Conservation (phyloP, 2,888 invertebrate species). For the Endomychus coccineus region DNA sequence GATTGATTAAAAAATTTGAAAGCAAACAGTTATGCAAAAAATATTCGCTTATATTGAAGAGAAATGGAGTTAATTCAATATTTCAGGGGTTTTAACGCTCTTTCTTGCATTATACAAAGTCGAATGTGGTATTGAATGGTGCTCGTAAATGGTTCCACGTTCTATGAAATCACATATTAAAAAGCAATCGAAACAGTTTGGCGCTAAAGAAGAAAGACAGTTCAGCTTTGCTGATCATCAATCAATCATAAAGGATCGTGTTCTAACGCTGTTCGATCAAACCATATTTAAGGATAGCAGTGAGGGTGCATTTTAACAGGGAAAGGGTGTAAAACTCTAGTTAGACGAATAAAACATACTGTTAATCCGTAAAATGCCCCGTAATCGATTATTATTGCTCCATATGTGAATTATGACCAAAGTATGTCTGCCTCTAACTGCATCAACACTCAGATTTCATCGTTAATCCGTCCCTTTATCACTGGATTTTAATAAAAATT, state of each 20-base stretch:
- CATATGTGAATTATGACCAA: conserved; percentile 21
- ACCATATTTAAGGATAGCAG: conserved; percentile 24
- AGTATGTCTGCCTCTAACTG: conserved; percentile 7
- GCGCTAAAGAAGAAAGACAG: conserved; percentile 15
- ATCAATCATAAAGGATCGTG: conserved; percentile 28
- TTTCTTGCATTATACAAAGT: too few relatives aligned
- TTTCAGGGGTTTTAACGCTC: too few relatives aligned
- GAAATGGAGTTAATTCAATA: too few relatives aligned
- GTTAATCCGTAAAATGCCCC: conserved; percentile 32
- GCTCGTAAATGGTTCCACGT: too few relatives aligned
- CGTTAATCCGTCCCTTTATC: too few relatives aligned
- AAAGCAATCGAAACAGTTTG: conserved; percentile 17
- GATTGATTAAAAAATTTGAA: too few relatives aligned
- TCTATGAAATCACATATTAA: conserved; percentile 12
- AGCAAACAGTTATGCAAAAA: too few relatives aligned
- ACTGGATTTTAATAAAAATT: too few relatives aligned
- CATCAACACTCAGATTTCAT: background rate
- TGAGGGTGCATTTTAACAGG: conserved; percentile 26
- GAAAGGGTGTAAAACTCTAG: conserved; percentile 27
- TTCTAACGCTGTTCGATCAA: conserved; percentile 27
- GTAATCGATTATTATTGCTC: conserved; percentile 27
- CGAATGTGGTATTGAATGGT: too few relatives aligned
- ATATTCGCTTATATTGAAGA: too few relatives aligned
- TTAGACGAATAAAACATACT: conserved; percentile 23
- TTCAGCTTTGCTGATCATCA: conserved; percentile 19